Evolutionary conservation across 2,113 vertebrate species (phyloP).

Genomic region (Polypterus bichir): DNA sequence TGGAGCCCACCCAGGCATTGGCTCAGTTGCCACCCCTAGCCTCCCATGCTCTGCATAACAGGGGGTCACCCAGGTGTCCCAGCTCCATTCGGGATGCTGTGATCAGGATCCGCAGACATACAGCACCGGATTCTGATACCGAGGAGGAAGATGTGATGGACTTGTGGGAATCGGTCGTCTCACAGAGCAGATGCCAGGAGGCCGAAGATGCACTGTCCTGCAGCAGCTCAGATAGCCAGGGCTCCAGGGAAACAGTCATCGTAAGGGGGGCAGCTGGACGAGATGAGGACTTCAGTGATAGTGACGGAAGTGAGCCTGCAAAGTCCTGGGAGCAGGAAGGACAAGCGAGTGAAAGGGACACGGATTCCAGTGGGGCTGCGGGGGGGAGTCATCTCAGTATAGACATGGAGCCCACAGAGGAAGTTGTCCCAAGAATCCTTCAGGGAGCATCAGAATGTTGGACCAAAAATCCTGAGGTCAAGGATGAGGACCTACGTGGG

Average conservation of each 20-base stretch:
- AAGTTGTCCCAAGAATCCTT: not conserved
- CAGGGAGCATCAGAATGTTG: too few species aligned
- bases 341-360: not conserved
- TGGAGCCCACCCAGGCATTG: too few species aligned
- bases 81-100: slow-evolving; percentile 66
- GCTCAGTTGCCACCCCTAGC: not conserved
- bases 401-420: not conserved
- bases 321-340: not conserved
- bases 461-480: too few species aligned
- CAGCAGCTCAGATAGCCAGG: slow-evolving; percentile 56
- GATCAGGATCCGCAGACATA: slow-evolving; percentile 76
- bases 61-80: slow-evolving; percentile 38
- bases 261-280: slow-evolving; percentile 21
- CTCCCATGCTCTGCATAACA: slow-evolving; percentile 9
- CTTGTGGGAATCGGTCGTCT: slow-evolving; percentile 31
- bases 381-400: not conserved
- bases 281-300: not conserved
- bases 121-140: slow-evolving; percentile 78
- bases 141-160: slow-evolving; percentile 56
- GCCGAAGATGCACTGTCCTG: slow-evolving; percentile 36
- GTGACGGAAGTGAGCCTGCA: slow-evolving; percentile 10
- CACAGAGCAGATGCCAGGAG: slow-evolving; percentile 19
- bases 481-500: too few species aligned
- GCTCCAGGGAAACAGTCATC: slow-evolving; percentile 44
- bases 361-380: not conserved